Base-by-base conservation (phyloP, 2,797 vertebrate species). In the Epinephelus coioides region DNA sequence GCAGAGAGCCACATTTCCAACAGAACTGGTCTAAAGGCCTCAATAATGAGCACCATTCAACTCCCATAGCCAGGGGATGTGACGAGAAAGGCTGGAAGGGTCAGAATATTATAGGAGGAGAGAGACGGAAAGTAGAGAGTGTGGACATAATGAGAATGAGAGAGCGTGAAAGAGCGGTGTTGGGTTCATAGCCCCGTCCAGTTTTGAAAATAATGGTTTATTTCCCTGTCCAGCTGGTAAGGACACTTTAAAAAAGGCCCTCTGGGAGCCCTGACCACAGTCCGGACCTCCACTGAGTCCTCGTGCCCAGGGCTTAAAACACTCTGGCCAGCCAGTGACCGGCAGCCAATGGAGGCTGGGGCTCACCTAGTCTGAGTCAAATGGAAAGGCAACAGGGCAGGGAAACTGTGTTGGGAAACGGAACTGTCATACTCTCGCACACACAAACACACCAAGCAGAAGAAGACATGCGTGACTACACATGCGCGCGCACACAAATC, bases 31-130 rank as follows among this genome's bases (percentile, higher is more conserved):
- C 75, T 86, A 81, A 91, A 89, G 82, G 69, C 80, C 68, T 78
- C 65, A 70, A 71, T 92, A 90, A 90, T 89, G 86, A 91, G 85
- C 60, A 59, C 69, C 79, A 86, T 89, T 91, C 84, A 89, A 57
- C 74, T 77, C 59, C 64, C 69, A 38, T 59, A 70, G 84, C 84
- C 84, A 68, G 73, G 72, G 78, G 70, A 81, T 78, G 67, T 81
- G 75, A 73, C 69, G 72, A 46, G 56, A 82, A 79, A 70, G 76
- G 76, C 83, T 78, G 75, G 67, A 79, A 81, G 76, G 63, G 82
- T 82, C 73, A 54, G 79, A 69, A 73, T 82, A 68, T 83, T 78
- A 81, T 23, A 69, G 67, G 65, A 61, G 63, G 43, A 68, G 53
- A 79, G 78, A 69, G 76, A 86, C 15, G 68, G 63, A 67, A 66